These are phyloP conservation scores for Elgaria multicarinata DNA, from an alignment of 2,113 vertebrate genomes.

Conservation along the genomic window DNA sequence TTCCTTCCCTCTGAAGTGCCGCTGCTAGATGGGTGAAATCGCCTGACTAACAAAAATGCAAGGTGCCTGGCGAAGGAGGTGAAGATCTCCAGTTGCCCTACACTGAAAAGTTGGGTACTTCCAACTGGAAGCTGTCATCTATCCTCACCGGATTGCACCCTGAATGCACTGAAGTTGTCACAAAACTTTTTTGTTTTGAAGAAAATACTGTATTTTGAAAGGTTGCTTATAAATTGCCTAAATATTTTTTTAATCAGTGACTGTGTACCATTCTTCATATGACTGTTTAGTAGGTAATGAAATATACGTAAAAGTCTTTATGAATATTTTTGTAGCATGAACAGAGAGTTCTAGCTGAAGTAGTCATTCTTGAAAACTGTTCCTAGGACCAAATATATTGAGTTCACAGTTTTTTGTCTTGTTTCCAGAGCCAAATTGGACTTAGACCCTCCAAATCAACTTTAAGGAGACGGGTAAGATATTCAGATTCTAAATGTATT, in stretches of 20 bases:
- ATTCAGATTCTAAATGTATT: neutral
- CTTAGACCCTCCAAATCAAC: conserved; percentile 26
- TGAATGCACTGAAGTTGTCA: too few species aligned
- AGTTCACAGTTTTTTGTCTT: conserved; percentile 28
- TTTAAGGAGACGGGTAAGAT: conserved; percentile 64
- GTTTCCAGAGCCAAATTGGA: conserved; percentile 27
- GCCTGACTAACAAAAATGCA: too few species aligned
- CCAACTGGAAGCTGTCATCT: too few species aligned
- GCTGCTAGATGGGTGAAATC: too few species aligned
- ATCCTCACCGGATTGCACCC: too few species aligned
- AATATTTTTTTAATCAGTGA: neutral
- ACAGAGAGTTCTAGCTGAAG: neutral
- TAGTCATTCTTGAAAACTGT: conserved; percentile 4
- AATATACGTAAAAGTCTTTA: neutral
- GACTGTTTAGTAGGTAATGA: neutral
- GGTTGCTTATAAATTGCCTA: neutral
- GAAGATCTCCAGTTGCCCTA: too few species aligned
- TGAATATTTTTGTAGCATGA: neutral
- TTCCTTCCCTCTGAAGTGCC: too few species aligned
- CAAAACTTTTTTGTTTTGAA: neutral
- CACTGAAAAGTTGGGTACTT: too few species aligned
- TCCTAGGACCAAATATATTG: neutral
- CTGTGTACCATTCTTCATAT: neutral
- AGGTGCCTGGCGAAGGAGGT: too few species aligned
- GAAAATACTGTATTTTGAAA: neutral